Percentiles rank a stretch among this genome's conserved stretches.
Conservation (phyloP, 2,888 invertebrate genomes). For the Ochropleura plecta region DNA sequence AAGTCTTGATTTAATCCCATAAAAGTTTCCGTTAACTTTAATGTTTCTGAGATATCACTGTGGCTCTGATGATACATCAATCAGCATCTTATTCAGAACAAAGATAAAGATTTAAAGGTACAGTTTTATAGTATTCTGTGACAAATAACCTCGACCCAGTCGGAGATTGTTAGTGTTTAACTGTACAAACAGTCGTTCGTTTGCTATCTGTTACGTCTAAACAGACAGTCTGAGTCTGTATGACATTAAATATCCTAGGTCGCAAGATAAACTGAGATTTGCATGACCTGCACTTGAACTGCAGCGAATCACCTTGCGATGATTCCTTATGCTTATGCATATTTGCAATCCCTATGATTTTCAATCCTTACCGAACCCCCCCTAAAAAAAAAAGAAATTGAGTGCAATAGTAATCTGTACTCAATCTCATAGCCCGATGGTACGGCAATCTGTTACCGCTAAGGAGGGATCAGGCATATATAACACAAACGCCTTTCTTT, state of each 20-base stretch:
- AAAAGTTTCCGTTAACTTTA: constrained; percentile 7
- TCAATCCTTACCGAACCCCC: neutral
- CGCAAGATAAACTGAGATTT: constrained; percentile 77
- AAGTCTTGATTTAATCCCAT: neutral
- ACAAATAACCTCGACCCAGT: constrained; percentile 62
- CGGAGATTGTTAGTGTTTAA: constrained; percentile 54
- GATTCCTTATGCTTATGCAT: neutral
- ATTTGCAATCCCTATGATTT: neutral
- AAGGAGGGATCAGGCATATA: neutral
- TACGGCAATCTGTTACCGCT: neutral
- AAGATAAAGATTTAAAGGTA: constrained; percentile 23
- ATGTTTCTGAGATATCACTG: constrained; percentile 16
- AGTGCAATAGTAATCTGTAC: neutral
- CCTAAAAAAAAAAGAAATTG: neutral
- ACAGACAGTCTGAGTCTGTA: constrained; percentile 69
- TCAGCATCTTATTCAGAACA: constrained; percentile 11
- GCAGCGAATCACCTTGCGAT: constrained; percentile 46
- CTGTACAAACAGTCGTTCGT: constrained; percentile 66
- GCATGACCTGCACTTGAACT: constrained; percentile 73
- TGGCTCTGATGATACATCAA: constrained; percentile 8
- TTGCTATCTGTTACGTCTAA: constrained; percentile 64
- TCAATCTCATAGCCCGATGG: neutral
- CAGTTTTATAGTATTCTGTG: constrained; percentile 41
- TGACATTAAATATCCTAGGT: constrained; percentile 83
- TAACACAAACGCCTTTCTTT: too few species aligned